phyloP scores from a whole-genome alignment of 2,797 vertebrate genomes.

The Arnoldichthys spilopterus region DNA sequence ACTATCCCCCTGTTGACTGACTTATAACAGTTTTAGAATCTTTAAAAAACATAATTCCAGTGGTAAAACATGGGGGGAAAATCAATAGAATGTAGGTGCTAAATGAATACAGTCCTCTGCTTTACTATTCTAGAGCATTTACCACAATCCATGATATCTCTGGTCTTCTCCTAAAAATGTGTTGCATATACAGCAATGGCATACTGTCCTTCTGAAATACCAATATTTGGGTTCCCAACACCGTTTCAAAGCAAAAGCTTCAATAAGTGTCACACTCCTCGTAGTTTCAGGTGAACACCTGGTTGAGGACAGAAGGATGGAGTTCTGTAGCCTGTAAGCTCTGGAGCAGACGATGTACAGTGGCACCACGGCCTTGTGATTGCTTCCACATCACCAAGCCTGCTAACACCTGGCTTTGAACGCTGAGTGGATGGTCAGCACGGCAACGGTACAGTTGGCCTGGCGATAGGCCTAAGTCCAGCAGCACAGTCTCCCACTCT shows the following conservation, averaged over 20 bases:
- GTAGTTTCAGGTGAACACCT: slow-evolving; percentile 71
- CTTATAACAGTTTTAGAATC: not conserved
- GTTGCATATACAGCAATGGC: not conserved
- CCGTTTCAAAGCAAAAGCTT: not conserved
- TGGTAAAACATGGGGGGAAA: not conserved
- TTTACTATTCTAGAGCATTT: not conserved
- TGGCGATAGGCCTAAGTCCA: slow-evolving; percentile 85
- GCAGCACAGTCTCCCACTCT: slow-evolving; percentile 85
- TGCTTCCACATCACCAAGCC: slow-evolving; percentile 88
- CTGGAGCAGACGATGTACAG: slow-evolving; percentile 74
- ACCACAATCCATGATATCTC: not conserved
- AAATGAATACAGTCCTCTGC: not conserved
- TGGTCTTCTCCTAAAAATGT: not conserved
- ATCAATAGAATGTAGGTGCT: too few species aligned
- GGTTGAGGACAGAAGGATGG: slow-evolving; percentile 78
- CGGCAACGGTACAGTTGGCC: slow-evolving; percentile 86
- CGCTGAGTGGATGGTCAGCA: slow-evolving; percentile 78
- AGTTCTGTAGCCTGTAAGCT: slow-evolving; percentile 76
- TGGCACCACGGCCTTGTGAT: slow-evolving; percentile 79
- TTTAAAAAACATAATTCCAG: not conserved
- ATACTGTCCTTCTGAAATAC: not conserved
- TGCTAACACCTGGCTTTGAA: slow-evolving; percentile 83
- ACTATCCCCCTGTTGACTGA: not conserved
- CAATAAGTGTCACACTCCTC: not conserved
- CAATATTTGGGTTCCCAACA: not conserved